Evolutionary conservation across 2,113 vertebrate species (phyloP), one percentile per base, ranked within the genome.

Genomic region (Xerus inauris): DNA sequence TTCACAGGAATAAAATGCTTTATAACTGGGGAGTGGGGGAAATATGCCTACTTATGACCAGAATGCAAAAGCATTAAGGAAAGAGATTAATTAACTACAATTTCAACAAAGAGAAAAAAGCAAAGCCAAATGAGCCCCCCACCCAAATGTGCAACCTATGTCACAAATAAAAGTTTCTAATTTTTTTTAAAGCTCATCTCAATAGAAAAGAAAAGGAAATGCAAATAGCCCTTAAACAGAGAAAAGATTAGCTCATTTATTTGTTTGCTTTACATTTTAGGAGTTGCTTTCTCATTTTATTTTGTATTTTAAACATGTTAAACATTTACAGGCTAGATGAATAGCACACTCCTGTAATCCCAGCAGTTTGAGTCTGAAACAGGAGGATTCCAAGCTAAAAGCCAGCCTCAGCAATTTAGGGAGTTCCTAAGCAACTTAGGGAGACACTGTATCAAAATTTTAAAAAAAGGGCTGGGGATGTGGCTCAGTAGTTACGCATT

Each of bases 51-150:
- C 26, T 42, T 72, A 42, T 69, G 80, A 95, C 71, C 54, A 86
- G 65, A 85, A 42, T 62, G 35, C 45, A 73, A 57, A 93, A 89
- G 38, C 30, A 64, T 28, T 86, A 42, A 93, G 40, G 47, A 51
- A 93, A 51, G 7, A 90, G 30, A 59, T 7, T 57, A 28, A 72
- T 71, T 45, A 94, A 67, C 28, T 71, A 45, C 4, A 85, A 30
- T 38, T 49, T 86, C 85, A 86, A 95, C 54, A 85, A 38, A 69
- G 71, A 82, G 24, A 69, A 83, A 91, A 73, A 90, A 51, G 17
- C 24, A 73, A 80, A 89, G 47, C 19, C 80, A 59, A 92, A 49
- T 76, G 14, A n/a, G 28, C 12, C 40, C 22, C 32, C 32, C 38
- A 11, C 84, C 10, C 28, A 38, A 73, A 38, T 20, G 13, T 62